A percentile compares a stretch with the other conserved stretches of the same genome.
Evolutionary conservation across 2,888 invertebrate genomes (phyloP).

Genomic region (Tanypteryx hageni): DNA sequence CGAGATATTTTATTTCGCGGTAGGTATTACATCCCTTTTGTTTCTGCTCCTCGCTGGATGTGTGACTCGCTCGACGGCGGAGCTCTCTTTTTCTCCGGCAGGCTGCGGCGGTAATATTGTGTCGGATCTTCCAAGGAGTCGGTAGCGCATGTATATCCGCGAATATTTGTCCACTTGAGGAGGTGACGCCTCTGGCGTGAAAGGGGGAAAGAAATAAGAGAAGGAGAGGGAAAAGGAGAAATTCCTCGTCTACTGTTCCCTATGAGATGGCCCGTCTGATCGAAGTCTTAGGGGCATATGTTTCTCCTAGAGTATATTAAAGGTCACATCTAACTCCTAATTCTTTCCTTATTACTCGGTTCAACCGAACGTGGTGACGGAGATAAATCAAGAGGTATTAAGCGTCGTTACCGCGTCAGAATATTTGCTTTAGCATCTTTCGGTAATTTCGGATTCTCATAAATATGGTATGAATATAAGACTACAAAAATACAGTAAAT

Average conservation of each 20-base stretch:
- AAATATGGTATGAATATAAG: too few relatives aligned
- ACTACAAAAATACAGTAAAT: too few relatives aligned
- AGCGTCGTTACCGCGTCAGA: too few relatives aligned
- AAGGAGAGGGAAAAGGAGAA: background rate
- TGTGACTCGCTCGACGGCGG: background rate
- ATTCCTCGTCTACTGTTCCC: background rate
- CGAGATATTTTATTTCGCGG: background rate
- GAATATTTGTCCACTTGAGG: background rate
- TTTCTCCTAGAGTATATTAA: slow-evolving; percentile 12
- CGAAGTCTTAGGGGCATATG: slow-evolving; percentile 14
- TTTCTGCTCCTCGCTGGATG: background rate
- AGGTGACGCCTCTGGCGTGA: background rate
- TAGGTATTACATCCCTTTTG: background rate
- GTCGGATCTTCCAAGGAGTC: background rate
- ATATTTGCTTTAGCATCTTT: too few relatives aligned
- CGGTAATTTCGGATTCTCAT: too few relatives aligned
- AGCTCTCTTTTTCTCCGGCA: background rate
- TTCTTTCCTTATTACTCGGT: too few relatives aligned
- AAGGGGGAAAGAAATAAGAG: background rate
- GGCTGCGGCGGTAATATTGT: background rate
- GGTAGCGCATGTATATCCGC: background rate
- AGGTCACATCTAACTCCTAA: background rate
- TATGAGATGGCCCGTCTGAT: background rate
- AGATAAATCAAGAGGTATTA: too few relatives aligned
- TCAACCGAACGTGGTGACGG: too few relatives aligned